These are phyloP conservation scores for Psittacula derbiana DNA, from an alignment of 2,797 vertebrate species.

Conservation along the genomic window DNA sequence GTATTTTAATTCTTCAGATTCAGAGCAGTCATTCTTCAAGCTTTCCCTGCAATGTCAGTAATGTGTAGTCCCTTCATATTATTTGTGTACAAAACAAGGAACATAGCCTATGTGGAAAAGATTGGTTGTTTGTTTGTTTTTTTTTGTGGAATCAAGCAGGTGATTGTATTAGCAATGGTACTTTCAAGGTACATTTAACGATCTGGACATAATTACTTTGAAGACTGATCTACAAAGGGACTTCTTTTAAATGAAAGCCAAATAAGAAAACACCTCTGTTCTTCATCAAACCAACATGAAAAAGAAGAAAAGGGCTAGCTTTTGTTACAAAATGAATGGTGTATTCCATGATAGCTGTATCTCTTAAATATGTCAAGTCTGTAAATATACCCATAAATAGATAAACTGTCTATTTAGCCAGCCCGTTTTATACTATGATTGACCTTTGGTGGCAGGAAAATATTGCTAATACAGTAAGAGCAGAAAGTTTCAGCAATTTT, in stretches of 20 bases:
- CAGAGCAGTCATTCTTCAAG: neutral
- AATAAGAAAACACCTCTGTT: neutral
- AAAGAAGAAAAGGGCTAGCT: neutral
- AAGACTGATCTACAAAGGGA: neutral
- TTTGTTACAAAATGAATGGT: neutral
- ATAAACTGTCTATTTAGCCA: neutral
- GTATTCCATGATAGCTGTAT: neutral
- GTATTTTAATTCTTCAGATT: neutral
- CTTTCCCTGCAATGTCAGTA: neutral
- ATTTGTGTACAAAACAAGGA: neutral
- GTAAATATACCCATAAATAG: neutral
- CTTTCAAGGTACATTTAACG: neutral
- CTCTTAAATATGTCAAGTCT: neutral
- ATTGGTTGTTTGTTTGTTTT: no score
- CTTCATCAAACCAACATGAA: neutral
- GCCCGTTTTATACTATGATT: neutral
- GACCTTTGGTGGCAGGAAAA: neutral
- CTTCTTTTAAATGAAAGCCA: neutral
- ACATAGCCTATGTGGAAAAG: neutral
- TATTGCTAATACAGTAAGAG: neutral
- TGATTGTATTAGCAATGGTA: neutral
- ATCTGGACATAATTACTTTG: neutral
- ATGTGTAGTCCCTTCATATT: neutral
- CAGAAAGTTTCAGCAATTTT: neutral
- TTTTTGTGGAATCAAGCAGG: neutral